Evolutionary conservation across 2,888 invertebrate genomes (phyloP).

Genomic region (Helleia helle): DNA sequence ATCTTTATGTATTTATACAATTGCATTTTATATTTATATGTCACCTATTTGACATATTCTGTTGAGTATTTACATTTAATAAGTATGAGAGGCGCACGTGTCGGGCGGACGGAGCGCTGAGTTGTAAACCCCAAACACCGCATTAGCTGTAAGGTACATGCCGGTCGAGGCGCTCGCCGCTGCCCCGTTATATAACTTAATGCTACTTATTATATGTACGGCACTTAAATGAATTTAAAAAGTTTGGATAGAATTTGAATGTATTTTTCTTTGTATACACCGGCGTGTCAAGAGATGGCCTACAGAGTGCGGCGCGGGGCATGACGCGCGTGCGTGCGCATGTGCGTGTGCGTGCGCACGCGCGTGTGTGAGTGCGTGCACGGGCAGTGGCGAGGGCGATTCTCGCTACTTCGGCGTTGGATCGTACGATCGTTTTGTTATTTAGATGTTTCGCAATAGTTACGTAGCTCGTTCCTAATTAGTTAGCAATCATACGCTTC

Average conservation of each 20-base stretch:
- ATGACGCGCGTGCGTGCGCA: slow-evolving; percentile 18
- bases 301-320: slow-evolving; percentile 18
- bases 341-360: slow-evolving; percentile 8
- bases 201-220: no score
- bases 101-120: not conserved
- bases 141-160: not conserved
- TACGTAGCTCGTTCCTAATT: slow-evolving; percentile 18
- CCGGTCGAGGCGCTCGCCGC: no score
- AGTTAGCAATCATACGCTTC: slow-evolving; percentile 29
- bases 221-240: slow-evolving; percentile 4
- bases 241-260: slow-evolving; percentile 4
- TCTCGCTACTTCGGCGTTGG: no score
- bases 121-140: slow-evolving; percentile 7
- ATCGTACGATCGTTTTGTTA: not conserved
- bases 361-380: not conserved
- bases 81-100: not conserved
- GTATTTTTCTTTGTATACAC: slow-evolving; percentile 16
- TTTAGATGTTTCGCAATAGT: slow-evolving; percentile 17
- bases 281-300: no score
- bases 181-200: no score
- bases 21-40: no score
- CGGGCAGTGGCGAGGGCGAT: not conserved
- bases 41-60: not conserved
- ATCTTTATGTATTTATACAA: no score
- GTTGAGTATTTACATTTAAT: no score